A percentile compares a stretch with the other conserved stretches of the same genome.
phyloP scores from a whole-genome alignment of 2,888 invertebrate genomes.

The Aethes cnicana region DNA sequence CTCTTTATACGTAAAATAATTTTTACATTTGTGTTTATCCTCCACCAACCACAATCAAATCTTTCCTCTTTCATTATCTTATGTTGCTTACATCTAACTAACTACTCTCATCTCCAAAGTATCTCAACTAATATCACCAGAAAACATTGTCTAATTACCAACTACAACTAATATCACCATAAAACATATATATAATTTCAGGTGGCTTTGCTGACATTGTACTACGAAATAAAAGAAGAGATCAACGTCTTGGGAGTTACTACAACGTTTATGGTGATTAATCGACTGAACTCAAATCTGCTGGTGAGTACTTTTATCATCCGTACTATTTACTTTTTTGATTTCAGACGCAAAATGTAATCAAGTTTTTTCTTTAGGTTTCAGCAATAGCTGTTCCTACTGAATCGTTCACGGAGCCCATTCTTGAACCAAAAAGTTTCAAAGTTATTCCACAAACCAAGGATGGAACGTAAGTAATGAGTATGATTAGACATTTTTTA shows the following conservation, averaged over 20 bases:
- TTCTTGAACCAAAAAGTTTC: conserved; percentile 48
- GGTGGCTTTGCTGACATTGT: conserved; percentile 85
- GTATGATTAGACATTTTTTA: not conserved
- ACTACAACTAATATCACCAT: no score
- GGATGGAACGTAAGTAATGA: conserved; percentile 43
- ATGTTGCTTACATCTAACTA: no score
- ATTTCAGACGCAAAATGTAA: no score
- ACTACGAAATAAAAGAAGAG: conserved; percentile 84
- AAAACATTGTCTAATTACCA: no score
- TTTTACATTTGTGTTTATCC: no score
- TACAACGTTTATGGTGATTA: conserved; percentile 84
- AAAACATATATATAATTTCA: conserved; percentile 45
- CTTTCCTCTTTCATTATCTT: no score
- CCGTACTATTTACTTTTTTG: no score
- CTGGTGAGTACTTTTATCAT: conserved; percentile 64
- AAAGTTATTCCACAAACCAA: conserved; percentile 50
- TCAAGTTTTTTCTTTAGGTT: no score
- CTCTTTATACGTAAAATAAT: no score
- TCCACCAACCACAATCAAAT: no score
- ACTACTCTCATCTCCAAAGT: no score
- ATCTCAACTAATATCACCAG: no score
- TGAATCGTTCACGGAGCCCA: conserved; percentile 33
- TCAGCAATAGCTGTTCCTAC: conserved; percentile 44
- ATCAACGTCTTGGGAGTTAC: conserved; percentile 85
- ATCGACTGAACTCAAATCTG: conserved; percentile 79